These are phyloP conservation scores for Caenorhabditis sulstoni DNA, from an alignment of 2,888 invertebrate genomes.

Conservation along the genomic window DNA sequence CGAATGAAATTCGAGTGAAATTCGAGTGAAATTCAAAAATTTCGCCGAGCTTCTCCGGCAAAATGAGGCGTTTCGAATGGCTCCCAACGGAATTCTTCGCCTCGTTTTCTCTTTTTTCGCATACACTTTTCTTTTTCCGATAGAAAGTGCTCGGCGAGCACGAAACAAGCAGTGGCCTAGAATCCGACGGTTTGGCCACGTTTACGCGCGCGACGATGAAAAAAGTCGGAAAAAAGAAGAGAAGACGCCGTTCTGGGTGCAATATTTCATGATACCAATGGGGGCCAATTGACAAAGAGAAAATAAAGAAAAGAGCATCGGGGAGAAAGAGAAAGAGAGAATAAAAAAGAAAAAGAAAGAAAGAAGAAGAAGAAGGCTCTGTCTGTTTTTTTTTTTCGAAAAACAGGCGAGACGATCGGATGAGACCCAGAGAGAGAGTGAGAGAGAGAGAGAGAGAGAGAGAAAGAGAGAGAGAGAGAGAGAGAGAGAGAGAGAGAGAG, in stretches of 20 bases:
- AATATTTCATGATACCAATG: not conserved
- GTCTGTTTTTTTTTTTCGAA: too few relatives aligned
- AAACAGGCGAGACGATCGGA: too few relatives aligned
- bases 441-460: too few relatives aligned
- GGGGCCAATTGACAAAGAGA: not conserved
- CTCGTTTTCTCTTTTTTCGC: not conserved
- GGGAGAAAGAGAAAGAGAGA: constrained; percentile 5
- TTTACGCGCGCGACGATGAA: not conserved
- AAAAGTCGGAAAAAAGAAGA: not conserved
- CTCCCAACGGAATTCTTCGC: not conserved
- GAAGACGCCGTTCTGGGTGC: not conserved
- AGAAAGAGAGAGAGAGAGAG: too few relatives aligned
- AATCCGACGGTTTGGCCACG: not conserved
- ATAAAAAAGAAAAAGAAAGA: not conserved
- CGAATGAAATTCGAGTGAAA: too few relatives aligned
- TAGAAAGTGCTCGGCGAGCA: not conserved
- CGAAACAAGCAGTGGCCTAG: not conserved
- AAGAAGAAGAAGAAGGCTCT: not conserved
- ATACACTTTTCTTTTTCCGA: too few relatives aligned
- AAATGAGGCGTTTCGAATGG: not conserved
- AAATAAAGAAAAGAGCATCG: not conserved
- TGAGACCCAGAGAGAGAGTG: too few relatives aligned
- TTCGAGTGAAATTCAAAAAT: too few relatives aligned
- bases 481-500: too few relatives aligned
- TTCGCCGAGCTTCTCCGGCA: too few relatives aligned